Percentiles rank a stretch among this genome's conserved stretches.
These are phyloP conservation scores for Phyllopteryx taeniolatus DNA, from an alignment of 2,113 vertebrate genomes.

Conservation along the genomic window DNA sequence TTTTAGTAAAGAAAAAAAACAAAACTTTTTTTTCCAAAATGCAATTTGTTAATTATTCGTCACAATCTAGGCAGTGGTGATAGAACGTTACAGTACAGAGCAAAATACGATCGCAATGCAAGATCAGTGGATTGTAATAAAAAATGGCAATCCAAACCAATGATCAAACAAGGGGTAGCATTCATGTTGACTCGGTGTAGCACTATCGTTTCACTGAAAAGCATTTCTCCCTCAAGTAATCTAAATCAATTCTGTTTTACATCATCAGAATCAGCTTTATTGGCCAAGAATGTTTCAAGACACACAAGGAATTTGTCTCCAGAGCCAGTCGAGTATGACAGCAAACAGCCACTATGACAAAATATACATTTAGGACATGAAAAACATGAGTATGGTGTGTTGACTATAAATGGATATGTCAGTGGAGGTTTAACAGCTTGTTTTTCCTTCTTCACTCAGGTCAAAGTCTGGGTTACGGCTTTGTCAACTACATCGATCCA, in stretches of 20 bases:
- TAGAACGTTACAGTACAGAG: background rate
- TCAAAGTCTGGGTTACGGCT: constrained; percentile 99
- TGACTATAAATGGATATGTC: constrained; percentile 8
- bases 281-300: too few species aligned
- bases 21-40: too few species aligned
- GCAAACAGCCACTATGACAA: too few species aligned
- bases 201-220: background rate
- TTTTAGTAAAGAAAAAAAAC: too few species aligned
- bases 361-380: too few species aligned
- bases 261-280: background rate
- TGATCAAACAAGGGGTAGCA: background rate
- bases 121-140: background rate
- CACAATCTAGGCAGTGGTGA: background rate
- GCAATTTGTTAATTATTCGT: too few species aligned
- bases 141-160: background rate
- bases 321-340: too few species aligned
- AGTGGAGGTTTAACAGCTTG: background rate
- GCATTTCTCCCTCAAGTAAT: background rate
- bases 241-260: background rate
- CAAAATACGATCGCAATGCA: background rate
- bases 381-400: background rate
- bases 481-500: constrained; percentile 99
- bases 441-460: constrained; percentile 72
- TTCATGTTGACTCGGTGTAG: background rate
- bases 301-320: too few species aligned